Conservation (phyloP, 2,113 vertebrate genomes). For the Formicarius rufipectus region DNA sequence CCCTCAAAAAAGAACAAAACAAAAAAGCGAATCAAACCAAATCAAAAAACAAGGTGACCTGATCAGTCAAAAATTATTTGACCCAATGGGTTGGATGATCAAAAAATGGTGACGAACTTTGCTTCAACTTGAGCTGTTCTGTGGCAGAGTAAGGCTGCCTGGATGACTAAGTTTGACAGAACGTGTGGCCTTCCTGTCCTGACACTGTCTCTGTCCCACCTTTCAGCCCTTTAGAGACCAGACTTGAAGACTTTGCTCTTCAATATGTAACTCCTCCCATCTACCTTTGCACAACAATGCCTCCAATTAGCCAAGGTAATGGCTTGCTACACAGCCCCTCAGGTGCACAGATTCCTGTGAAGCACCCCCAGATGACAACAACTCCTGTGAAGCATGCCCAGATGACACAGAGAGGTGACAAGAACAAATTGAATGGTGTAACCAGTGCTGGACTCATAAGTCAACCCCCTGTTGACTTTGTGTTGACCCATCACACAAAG, state of each 20-base stretch:
- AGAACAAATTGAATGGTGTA: accelerated
- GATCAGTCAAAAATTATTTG: neutral
- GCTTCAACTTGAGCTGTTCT: neutral
- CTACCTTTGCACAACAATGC: neutral
- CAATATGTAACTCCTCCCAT: neutral
- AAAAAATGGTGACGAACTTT: neutral
- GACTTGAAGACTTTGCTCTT: neutral
- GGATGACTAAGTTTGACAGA: accelerated
- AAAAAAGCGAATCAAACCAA: neutral
- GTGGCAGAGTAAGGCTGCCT: neutral
- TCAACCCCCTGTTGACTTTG: neutral
- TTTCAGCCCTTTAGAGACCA: neutral
- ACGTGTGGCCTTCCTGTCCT: neutral
- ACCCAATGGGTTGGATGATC: neutral
- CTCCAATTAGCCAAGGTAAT: neutral
- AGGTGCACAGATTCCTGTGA: neutral
- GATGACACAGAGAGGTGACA: neutral
- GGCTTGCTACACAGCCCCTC: neutral
- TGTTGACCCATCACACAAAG: neutral
- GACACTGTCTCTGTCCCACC: neutral
- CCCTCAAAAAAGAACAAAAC: too few relatives aligned
- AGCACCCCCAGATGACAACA: neutral
- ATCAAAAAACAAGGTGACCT: neutral
- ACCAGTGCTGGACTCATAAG: accelerated
- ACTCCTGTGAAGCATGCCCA: neutral